Conservation (phyloP, 2,888 invertebrate genomes). For the Plagodis pulveraria region DNA sequence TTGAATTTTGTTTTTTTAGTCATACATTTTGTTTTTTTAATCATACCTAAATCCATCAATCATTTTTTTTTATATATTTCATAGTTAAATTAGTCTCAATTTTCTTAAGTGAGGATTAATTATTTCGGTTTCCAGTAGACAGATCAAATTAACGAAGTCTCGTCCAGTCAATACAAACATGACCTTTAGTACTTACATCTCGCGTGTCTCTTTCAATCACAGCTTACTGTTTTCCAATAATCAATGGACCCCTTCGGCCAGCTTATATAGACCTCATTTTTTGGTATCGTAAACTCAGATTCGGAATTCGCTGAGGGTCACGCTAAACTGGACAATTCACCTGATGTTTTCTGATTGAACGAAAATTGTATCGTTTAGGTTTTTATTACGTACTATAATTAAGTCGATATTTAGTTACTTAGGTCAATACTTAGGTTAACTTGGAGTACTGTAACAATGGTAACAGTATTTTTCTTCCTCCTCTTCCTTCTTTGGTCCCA, state of each 20-base stretch:
- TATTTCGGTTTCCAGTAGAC: too few relatives aligned
- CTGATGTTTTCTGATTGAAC: slow-evolving; percentile 26
- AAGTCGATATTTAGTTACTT: too few relatives aligned
- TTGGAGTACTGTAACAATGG: too few relatives aligned
- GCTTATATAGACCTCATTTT: slow-evolving; percentile 11
- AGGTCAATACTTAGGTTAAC: too few relatives aligned
- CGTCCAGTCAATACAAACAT: neutral
- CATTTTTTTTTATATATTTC: too few relatives aligned
- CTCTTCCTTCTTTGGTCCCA: too few relatives aligned
- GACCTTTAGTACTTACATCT: slow-evolving; percentile 3
- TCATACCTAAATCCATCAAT: too few relatives aligned
- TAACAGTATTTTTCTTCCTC: too few relatives aligned
- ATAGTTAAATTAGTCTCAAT: too few relatives aligned
- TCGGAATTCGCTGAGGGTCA: slow-evolving; percentile 11
- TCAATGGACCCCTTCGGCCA: slow-evolving; percentile 19
- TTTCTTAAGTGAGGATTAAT: too few relatives aligned
- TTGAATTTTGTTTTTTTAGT: too few relatives aligned
- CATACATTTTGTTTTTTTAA: too few relatives aligned
- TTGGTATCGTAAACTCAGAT: neutral
- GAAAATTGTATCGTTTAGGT: slow-evolving; percentile 20
- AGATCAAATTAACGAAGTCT: neutral
- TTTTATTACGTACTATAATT: slow-evolving; percentile 9
- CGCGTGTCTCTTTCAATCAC: slow-evolving; percentile 18
- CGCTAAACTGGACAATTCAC: slow-evolving; percentile 26
- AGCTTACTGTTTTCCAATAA: slow-evolving; percentile 35